Percentiles rank a stretch among this genome's conserved stretches.
Evolutionary conservation across 2,797 vertebrate species (phyloP).

Genomic region (Iguana delicatissima): DNA sequence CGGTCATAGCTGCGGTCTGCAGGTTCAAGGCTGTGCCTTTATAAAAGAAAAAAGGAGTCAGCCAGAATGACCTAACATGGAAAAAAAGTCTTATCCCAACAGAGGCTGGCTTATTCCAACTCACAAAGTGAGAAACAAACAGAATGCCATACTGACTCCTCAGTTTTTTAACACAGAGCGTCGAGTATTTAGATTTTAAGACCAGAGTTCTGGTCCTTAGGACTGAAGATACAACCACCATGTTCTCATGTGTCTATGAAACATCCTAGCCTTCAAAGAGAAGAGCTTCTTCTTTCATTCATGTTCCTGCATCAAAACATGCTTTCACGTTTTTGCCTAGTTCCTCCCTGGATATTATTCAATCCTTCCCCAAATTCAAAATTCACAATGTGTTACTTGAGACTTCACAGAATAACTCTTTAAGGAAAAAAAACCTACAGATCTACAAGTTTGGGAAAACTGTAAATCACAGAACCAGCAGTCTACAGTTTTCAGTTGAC

Average conservation of each 20-base stretch:
- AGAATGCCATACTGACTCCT: not conserved
- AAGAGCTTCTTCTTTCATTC: not conserved
- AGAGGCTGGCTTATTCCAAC: too few species aligned
- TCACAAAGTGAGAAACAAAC: not conserved
- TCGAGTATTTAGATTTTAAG: not conserved
- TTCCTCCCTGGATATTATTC: too few species aligned
- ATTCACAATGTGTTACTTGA: too few species aligned
- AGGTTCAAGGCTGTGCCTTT: conserved; percentile 77
- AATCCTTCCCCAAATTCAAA: too few species aligned
- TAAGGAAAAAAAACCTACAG: too few species aligned
- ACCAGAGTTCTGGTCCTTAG: not conserved
- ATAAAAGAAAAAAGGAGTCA: not conserved
- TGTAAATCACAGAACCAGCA: too few species aligned
- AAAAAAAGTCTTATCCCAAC: not conserved
- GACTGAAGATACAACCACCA: not conserved
- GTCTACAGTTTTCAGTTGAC: not conserved
- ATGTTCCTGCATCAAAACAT: not conserved
- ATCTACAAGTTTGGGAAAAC: too few species aligned
- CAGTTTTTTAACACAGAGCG: too few species aligned
- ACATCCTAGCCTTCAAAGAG: not conserved
- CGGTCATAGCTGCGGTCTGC: conserved; percentile 80
- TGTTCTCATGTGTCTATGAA: not conserved
- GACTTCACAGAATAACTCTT: too few species aligned
- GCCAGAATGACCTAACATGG: not conserved
- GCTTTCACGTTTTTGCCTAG: not conserved